These are phyloP conservation scores for Drosophila aff. DNA, from an alignment of 1,140 invertebrate genomes.

Conservation along the genomic window DNA sequence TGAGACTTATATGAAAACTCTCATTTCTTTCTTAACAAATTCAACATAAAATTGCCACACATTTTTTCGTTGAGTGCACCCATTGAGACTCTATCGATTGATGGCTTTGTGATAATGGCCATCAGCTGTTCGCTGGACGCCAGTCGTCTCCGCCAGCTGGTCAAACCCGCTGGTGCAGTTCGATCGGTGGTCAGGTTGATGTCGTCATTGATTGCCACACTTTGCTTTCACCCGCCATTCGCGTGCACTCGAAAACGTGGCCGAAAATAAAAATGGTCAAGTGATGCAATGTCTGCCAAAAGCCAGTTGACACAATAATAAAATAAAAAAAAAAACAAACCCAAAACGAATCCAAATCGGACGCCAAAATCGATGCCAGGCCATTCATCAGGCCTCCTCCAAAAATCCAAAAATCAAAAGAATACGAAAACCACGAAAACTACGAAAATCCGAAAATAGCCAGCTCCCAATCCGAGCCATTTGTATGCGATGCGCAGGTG, in stretches of 20 bases:
- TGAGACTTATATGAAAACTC: no score
- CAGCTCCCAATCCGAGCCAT: conserved; percentile 45
- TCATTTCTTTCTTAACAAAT: no score
- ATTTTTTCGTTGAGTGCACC: conserved; percentile 5
- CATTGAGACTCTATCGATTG: conserved; percentile 7
- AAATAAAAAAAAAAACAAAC: conserved; percentile 4
- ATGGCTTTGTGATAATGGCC: conserved; percentile 4
- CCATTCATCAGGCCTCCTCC: conserved; percentile 69
- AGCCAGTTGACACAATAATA: conserved; percentile 21
- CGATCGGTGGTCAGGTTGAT: conserved; percentile 43
- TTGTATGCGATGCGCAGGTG: conserved; percentile 69
- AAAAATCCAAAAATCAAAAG: conserved; percentile 40
- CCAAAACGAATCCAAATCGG: conserved; percentile 37
- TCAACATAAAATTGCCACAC: not conserved
- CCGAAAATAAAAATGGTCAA: conserved; percentile 22
- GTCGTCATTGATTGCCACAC: conserved; percentile 84
- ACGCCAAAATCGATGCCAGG: conserved; percentile 44
- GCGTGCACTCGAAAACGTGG: conserved; percentile 64
- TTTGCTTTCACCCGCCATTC: conserved; percentile 79
- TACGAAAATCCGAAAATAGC: conserved; percentile 55
- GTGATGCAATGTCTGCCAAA: conserved; percentile 55
- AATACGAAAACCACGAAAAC: conserved; percentile 13
- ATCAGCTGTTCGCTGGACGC: conserved; percentile 60
- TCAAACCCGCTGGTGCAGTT: conserved; percentile 73
- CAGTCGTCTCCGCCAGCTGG: conserved; percentile 48